Evolutionary conservation across 2,797 vertebrate species (phyloP).

Genomic region (Hoplostethus mediterraneus): DNA sequence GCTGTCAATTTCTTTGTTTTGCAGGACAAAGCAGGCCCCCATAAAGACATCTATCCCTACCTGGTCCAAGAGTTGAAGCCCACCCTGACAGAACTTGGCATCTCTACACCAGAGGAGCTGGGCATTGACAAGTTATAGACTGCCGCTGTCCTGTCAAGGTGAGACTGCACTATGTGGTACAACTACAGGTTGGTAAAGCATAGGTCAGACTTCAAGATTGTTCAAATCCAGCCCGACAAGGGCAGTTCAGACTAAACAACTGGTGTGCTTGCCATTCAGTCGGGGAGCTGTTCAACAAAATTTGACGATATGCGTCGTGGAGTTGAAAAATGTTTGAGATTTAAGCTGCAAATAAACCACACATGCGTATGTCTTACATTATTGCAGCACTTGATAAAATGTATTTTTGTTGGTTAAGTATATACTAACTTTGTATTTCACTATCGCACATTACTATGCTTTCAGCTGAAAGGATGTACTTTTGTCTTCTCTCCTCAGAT

Average conservation of each 20-base stretch:
- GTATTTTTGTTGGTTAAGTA: not conserved
- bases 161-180: constrained; percentile 14
- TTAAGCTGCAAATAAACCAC: too few species aligned
- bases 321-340: too few species aligned
- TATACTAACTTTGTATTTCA: not conserved
- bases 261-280: too few species aligned
- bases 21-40: constrained; percentile 94
- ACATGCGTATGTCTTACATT: not conserved
- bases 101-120: constrained; percentile 96
- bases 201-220: too few species aligned
- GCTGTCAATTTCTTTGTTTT: constrained; percentile 7
- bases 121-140: constrained; percentile 92
- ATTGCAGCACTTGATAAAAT: not conserved
- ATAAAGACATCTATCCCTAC: constrained; percentile 98
- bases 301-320: too few species aligned
- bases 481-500: constrained; percentile 62
- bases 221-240: too few species aligned
- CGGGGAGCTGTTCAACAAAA: too few species aligned
- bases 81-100: constrained; percentile 94
- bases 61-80: constrained; percentile 95
- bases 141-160: too few species aligned
- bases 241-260: too few species aligned
- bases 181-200: not conserved
- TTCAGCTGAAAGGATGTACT: constrained; percentile 11
- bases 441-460: not conserved